Percentiles rank a stretch among this genome's conserved stretches.
phyloP scores from a whole-genome alignment of 2,797 vertebrate genomes.

The Oreortyx pictus region DNA sequence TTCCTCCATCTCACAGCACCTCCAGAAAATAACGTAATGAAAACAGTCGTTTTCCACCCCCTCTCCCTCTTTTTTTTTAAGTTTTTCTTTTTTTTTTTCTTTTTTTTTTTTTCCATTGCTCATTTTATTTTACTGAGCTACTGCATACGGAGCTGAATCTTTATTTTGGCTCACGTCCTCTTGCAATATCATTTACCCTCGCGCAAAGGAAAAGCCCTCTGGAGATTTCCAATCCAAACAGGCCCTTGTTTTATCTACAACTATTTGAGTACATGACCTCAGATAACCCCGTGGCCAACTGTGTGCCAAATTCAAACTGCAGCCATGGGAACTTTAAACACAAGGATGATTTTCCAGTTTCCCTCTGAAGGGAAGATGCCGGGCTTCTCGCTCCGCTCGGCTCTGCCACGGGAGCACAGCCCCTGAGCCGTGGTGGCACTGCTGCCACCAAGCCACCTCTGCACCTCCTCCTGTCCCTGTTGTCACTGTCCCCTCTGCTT shows the following conservation, averaged over 20 bases:
- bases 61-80: accelerated
- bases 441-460: accelerated
- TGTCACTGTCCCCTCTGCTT: neutral
- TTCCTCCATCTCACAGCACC: constrained; percentile 24
- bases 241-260: constrained; percentile 70
- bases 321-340: constrained; percentile 71
- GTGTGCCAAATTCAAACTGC: constrained; percentile 54
- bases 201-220: constrained; percentile 64
- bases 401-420: accelerated
- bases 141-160: constrained; percentile 32
- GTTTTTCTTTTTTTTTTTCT: accelerated
- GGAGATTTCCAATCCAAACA: constrained; percentile 73
- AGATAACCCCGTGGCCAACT: constrained; percentile 62
- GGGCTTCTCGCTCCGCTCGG: neutral
- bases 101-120: neutral
- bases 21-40: constrained; percentile 50
- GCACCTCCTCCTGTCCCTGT: neutral
- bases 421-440: accelerated
- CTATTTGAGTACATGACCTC: constrained; percentile 69
- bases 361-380: accelerated
- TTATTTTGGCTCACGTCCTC: constrained; percentile 63
- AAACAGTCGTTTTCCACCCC: neutral
- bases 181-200: constrained; percentile 44
- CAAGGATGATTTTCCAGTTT: constrained; percentile 39
- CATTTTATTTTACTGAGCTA: constrained; percentile 62